phyloP scores from a whole-genome alignment of 2,888 invertebrate species.

The Agrotis puta region DNA sequence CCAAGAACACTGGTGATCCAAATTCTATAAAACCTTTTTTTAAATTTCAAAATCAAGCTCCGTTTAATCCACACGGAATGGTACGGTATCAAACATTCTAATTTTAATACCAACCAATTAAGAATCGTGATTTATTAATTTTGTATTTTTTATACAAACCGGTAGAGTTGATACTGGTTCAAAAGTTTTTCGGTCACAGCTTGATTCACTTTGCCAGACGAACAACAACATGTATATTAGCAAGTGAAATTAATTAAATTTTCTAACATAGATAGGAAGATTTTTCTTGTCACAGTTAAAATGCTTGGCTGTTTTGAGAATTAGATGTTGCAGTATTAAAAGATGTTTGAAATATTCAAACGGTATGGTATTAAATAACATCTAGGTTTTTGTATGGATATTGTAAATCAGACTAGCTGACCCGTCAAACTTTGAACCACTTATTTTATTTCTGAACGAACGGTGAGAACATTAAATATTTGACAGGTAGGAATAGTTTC shows the following conservation, averaged over 20 bases:
- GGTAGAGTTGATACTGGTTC: conserved; percentile 12
- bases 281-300: neutral
- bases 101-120: conserved; percentile 41
- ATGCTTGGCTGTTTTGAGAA: neutral
- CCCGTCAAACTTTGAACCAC: too few relatives aligned
- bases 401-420: too few relatives aligned
- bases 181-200: conserved; percentile 1
- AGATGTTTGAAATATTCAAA: too few relatives aligned
- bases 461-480: too few relatives aligned
- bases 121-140: conserved; percentile 43
- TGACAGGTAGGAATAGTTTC: too few relatives aligned
- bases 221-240: neutral
- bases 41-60: neutral
- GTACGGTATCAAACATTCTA: conserved; percentile 36
- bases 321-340: too few relatives aligned
- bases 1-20: neutral
- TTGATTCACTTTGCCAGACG: conserved; percentile 10
- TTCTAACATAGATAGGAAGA: neutral
- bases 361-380: too few relatives aligned
- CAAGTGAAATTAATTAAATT: neutral
- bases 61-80: neutral
- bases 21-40: neutral
- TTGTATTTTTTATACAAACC: conserved; percentile 28
- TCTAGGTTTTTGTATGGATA: too few relatives aligned
- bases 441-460: too few relatives aligned